phyloP scores from a whole-genome alignment of 2,888 invertebrate species.

The Clusia tigrina region DNA sequence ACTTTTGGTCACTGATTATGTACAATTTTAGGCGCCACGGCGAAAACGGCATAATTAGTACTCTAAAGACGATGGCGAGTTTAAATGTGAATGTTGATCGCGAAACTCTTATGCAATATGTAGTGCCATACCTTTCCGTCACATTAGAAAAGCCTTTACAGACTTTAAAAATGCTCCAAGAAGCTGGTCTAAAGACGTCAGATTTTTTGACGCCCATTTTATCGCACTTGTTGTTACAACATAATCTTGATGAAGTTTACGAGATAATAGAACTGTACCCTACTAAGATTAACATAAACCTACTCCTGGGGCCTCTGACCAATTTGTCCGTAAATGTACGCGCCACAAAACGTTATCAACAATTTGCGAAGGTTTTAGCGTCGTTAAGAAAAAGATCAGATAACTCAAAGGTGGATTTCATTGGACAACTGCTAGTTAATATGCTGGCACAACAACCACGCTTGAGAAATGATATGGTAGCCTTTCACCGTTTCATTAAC shows the following conservation, averaged over 20 bases:
- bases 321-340: slow-evolving; percentile 63
- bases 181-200: slow-evolving; percentile 50
- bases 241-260: slow-evolving; percentile 46
- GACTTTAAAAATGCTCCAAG: slow-evolving; percentile 50
- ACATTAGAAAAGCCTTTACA: slow-evolving; percentile 49
- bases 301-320: slow-evolving; percentile 66
- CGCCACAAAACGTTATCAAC: slow-evolving; percentile 65
- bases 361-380: slow-evolving; percentile 66
- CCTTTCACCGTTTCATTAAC: slow-evolving; percentile 64
- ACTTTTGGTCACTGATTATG: slow-evolving; percentile 73
- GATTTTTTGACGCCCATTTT: slow-evolving; percentile 49
- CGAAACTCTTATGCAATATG: slow-evolving; percentile 68
- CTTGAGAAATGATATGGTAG: slow-evolving; percentile 61
- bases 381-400: slow-evolving; percentile 64
- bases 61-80: slow-evolving; percentile 67
- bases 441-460: slow-evolving; percentile 65
- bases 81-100: slow-evolving; percentile 68
- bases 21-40: slow-evolving; percentile 66
- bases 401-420: slow-evolving; percentile 67
- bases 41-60: slow-evolving; percentile 67
- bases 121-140: slow-evolving; percentile 66
- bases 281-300: slow-evolving; percentile 67
- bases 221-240: slow-evolving; percentile 50
- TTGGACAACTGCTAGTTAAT: slow-evolving; percentile 68
- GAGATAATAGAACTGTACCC: slow-evolving; percentile 53